Percentiles rank a stretch among this genome's conserved stretches.
Conservation (phyloP, 2,797 vertebrate genomes). For the Xiphophorus birchmanni region DNA sequence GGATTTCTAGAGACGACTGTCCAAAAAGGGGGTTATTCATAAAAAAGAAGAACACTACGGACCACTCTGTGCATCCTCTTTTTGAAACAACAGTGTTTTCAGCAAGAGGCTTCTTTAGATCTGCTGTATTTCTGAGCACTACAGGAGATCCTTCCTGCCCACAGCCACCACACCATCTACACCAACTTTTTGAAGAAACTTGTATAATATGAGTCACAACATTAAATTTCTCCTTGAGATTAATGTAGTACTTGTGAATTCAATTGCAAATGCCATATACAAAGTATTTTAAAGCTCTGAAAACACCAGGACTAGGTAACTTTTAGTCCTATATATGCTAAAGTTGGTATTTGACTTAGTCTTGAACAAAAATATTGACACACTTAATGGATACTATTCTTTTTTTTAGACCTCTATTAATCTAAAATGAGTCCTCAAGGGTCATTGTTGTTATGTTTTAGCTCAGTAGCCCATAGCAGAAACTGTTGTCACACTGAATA, state of each 20-base stretch:
- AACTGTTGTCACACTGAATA: not conserved
- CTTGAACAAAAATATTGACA: not conserved
- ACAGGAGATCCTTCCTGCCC: not conserved
- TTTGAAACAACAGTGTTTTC: not conserved
- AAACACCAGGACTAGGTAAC: not conserved
- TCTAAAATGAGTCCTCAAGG: not conserved
- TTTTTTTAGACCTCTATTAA: not conserved
- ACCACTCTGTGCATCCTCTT: not conserved
- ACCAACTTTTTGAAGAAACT: not conserved
- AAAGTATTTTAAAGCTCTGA: not conserved
- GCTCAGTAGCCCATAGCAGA: not conserved
- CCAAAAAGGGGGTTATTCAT: not conserved
- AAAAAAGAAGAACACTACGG: not conserved
- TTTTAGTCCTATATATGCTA: not conserved
- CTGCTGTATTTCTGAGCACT: not conserved
- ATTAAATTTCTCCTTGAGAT: not conserved
- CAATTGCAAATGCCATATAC: not conserved
- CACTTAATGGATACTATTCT: not conserved
- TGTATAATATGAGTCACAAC: not conserved
- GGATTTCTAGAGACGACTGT: not conserved
- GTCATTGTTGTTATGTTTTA: not conserved
- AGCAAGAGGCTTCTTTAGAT: not conserved
- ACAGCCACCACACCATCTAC: not conserved
- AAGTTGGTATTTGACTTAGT: not conserved
- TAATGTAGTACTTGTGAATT: not conserved